Percentiles rank a stretch among this genome's conserved stretches.
These are phyloP conservation scores for Neotoxoptera formosana DNA, from an alignment of 1,140 invertebrate genomes.

Conservation along the genomic window DNA sequence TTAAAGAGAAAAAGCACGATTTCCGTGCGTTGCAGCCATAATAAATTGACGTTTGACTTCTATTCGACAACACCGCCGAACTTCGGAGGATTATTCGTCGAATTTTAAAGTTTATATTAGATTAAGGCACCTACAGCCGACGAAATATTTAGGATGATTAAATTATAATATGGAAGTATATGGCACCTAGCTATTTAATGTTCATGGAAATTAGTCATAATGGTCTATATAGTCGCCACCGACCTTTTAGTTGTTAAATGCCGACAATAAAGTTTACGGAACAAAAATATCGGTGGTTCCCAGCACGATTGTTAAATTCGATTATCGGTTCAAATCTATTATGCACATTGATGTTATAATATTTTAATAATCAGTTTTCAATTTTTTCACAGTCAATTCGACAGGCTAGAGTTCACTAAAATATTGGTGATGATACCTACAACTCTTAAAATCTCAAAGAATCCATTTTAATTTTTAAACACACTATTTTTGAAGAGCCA, in stretches of 20 bases:
- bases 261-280: too few relatives aligned
- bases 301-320: too few relatives aligned
- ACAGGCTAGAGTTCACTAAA: too few relatives aligned
- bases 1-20: background rate
- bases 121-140: background rate
- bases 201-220: background rate
- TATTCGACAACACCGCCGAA: background rate
- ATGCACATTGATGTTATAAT: rapidly evolving
- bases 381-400: too few relatives aligned
- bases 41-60: background rate
- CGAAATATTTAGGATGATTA: background rate
- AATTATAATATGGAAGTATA: background rate
- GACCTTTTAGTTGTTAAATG: too few relatives aligned
- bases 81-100: background rate
- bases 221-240: background rate
- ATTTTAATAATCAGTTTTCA: background rate
- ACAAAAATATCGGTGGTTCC: background rate
- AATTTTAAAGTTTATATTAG: conserved; percentile 13
- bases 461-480: too few relatives aligned
- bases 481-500: too few relatives aligned
- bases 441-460: too few relatives aligned
- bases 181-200: background rate
- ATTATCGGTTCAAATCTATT: too few relatives aligned
- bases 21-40: background rate
- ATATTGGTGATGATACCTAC: too few relatives aligned